phyloP scores from a whole-genome alignment of 2,888 invertebrate species.

The Ashinkailepas kermadecensis region DNA sequence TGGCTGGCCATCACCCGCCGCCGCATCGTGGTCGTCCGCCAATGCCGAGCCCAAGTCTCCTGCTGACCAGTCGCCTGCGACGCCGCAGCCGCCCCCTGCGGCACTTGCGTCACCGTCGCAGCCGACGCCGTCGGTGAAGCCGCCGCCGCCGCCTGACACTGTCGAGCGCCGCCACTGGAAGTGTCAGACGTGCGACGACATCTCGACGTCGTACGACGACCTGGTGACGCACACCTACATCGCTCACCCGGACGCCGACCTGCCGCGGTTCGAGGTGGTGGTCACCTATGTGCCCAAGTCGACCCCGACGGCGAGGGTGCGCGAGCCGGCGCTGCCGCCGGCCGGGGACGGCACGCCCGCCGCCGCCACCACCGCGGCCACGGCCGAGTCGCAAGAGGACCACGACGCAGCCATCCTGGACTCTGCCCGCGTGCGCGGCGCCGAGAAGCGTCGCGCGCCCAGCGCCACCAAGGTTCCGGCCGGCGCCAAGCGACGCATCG shows the following conservation, averaged over 20 bases:
- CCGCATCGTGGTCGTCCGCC: not conserved
- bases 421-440: not conserved
- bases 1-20: not conserved
- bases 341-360: not conserved
- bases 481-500: not conserved
- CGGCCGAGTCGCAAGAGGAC: not conserved
- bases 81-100: not conserved
- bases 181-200: not conserved
- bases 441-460: not conserved
- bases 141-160: not conserved
- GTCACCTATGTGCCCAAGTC: not conserved
- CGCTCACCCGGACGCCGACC: constrained; percentile 7
- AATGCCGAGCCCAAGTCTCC: not conserved
- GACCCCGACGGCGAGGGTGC: not conserved
- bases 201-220: constrained; percentile 1
- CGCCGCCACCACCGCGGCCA: not conserved
- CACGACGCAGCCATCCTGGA: not conserved
- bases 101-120: not conserved
- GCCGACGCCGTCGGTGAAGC: not conserved
- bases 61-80: not conserved
- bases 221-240: constrained; percentile 21
- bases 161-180: constrained; percentile 17
- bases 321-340: not conserved
- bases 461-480: constrained; percentile 1
- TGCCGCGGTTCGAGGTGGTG: constrained; percentile 16